phyloP scores from a whole-genome alignment of 2,113 vertebrate species.

The Platysternon megacephalum region DNA sequence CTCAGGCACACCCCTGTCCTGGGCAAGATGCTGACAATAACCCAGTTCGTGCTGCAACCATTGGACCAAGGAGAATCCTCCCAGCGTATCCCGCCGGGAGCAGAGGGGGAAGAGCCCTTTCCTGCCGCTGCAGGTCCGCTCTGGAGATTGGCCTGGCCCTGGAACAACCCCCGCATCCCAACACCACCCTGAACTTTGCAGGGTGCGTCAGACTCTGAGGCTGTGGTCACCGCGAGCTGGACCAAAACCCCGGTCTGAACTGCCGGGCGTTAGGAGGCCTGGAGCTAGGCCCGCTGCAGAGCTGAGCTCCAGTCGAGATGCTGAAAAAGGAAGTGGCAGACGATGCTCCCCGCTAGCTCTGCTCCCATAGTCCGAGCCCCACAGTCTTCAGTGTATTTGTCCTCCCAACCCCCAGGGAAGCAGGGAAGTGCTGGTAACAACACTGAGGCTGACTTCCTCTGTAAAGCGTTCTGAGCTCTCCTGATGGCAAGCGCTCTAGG shows the following conservation, averaged over 20 bases:
- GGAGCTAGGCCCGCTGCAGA: background rate
- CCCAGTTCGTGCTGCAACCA: rapidly evolving
- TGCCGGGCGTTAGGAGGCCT: background rate
- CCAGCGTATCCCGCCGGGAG: background rate
- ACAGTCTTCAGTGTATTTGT: background rate
- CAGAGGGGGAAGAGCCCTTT: background rate
- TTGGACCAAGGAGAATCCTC: background rate
- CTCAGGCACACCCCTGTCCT: background rate
- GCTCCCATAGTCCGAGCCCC: background rate
- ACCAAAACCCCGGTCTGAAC: background rate
- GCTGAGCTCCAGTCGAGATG: background rate
- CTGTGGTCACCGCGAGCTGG: background rate
- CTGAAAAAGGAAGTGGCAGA: background rate
- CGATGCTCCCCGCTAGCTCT: background rate
- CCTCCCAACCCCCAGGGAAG: background rate
- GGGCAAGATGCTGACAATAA: background rate
- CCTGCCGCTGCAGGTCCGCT: background rate
- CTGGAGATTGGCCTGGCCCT: background rate
- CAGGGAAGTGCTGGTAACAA: background rate
- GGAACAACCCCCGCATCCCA: background rate
- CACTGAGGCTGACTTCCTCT: background rate
- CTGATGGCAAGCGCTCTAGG: background rate
- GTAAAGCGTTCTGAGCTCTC: background rate
- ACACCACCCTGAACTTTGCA: background rate
- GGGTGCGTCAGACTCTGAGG: background rate